Base-by-base conservation (phyloP, 2,888 invertebrate species). In the Orthosia gracilis region DNA sequence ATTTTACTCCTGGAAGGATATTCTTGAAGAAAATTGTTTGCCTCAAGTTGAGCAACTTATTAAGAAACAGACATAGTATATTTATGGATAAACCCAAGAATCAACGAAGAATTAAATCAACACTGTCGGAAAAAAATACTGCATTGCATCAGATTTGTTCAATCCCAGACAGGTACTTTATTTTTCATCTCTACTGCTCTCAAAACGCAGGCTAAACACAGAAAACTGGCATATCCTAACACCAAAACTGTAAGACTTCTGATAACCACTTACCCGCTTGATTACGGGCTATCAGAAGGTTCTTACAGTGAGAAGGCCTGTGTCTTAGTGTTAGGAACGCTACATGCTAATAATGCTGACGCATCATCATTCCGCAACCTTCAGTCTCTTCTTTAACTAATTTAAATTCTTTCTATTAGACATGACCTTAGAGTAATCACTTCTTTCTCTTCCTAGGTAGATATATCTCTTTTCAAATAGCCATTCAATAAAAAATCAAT, bases 1-100 rank as follows among this genome's bases (percentile, higher is more conserved):
- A 67, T 84, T 75, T 58, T 59, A 71, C 15, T 80, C 67, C 55
- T 69, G 23, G 68, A 63, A 59, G 54, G 55, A 72, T 71, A 50
- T 52, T 72, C 45, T 80, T 67, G 49, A 70, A 70, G 69, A 64
- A 70, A 75, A 80, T 50, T 50, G 49, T 58, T 18, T 58, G 65
- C 13, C 21, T 69, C 47, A 23, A 15, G 12, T 17, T 74, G 15
- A 67, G 40, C 54, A 26, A 49, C 4, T 23, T 52, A 9, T 11
- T 23, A 4, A 18, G 17, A 17, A 3, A 52, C 45, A 54, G 15
- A 15, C 17, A 5, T 12, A 4, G 1, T 17, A 26, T 0, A 40
- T 26, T 63, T 21, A 15, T 18, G n/a, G 26, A 23, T 49, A 23
- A 40, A 11, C 15, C 7, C 13, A 12, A n/a, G 15, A 69, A 69